Base-by-base conservation (phyloP, 1,140 invertebrate genomes). In the Euschistus heros region DNA sequence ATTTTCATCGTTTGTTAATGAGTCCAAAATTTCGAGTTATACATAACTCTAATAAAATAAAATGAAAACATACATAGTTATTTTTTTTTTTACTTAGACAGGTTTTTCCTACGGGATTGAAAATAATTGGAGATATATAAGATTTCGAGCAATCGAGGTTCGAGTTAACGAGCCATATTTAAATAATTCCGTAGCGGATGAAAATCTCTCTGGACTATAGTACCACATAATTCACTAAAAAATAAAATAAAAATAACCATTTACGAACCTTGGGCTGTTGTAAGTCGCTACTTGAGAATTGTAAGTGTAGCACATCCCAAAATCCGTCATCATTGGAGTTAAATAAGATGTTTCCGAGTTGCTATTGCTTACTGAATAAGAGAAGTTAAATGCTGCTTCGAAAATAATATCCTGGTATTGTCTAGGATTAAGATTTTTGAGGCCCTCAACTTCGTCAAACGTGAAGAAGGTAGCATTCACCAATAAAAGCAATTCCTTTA, bases 221-320 rank as follows among this genome's bases (percentile, higher is more conserved):
- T 8, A 44, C 17, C 17, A 44, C 7, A 44, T 10, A 44, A 44
- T 8, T 10, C 8, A 17, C 42, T 44, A 44, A 10, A 44, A 44
- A 10, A 17, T 44, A 10, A 44, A 10, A 59, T 17, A 50, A 55
- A 52, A 30, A 22, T 52, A 15, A 33, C 15, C 6, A 24, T 2
- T 54, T n/a, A 77, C 76, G 79, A 73, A 85, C 83, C 74, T 71
- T 13, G 79, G 81, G 20, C 80, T 79, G 71, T 80, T 85, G 71
- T 85, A 85, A 22, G 78, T 71, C 7, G 83, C 83, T 33, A 83
- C 76, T 68, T 81, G 75, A 0, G 84, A 84, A 72, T 85, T 86
- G 27, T 83, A 80, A 37, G 80, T 76, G 73, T 84, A 84, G 69
- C 84, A 86, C 65, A 85, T 72, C 2, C 84, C 84, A 74, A 83